phyloP scores from a whole-genome alignment of 30 jellyfish, hydroid and myxozoan species.

The Turritopsis dohrnii region DNA sequence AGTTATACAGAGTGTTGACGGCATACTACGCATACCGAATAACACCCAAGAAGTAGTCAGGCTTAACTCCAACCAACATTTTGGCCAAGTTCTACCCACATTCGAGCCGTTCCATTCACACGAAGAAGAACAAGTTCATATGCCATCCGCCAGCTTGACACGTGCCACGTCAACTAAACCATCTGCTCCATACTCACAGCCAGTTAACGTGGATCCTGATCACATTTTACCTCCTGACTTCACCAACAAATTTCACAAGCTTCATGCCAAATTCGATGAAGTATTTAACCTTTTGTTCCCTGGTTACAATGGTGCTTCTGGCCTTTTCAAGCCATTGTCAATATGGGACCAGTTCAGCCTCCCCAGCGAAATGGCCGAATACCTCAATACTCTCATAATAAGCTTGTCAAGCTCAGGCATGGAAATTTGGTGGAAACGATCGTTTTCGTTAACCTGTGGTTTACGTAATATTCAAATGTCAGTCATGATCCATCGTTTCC shows the following conservation, averaged over 20 bases:
- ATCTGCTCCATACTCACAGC: background rate
- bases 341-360: slow-evolving; percentile 52
- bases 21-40: slow-evolving; percentile 19
- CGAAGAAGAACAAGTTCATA: background rate
- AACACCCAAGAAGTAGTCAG: slow-evolving; percentile 3
- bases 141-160: background rate
- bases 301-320: slow-evolving; percentile 55
- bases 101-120: background rate
- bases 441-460: too few relatives aligned
- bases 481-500: too few relatives aligned
- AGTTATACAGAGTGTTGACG: background rate
- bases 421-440: too few relatives aligned
- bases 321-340: slow-evolving; percentile 45
- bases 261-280: slow-evolving; percentile 15
- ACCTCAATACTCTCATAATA: slow-evolving; percentile 37
- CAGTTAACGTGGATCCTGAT: background rate
- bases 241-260: slow-evolving; percentile 9
- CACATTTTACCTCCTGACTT: background rate
- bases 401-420: slow-evolving; percentile 23
- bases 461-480: too few relatives aligned
- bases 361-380: slow-evolving; percentile 51
- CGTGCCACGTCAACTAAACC: background rate
- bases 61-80: slow-evolving; percentile 20
- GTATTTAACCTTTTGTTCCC: slow-evolving; percentile 41
- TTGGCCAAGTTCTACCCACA: slow-evolving; percentile 5